phyloP scores from a whole-genome alignment of 2,888 invertebrate species.

The Melanotus villosus region DNA sequence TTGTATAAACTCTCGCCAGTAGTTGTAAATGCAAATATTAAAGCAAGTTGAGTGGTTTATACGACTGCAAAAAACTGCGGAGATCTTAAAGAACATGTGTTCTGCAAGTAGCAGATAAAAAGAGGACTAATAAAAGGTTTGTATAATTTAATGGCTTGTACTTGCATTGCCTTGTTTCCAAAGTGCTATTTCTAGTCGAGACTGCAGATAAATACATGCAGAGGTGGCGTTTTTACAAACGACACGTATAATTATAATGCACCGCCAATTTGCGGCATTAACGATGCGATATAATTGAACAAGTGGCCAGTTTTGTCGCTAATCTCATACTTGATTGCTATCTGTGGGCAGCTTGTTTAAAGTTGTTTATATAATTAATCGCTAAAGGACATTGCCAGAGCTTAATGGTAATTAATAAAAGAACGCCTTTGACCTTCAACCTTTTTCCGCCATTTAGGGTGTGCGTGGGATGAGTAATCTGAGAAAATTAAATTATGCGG shows the following conservation, averaged over 20 bases:
- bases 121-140: constrained; percentile 24
- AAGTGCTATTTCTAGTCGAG: constrained; percentile 29
- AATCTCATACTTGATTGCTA: constrained; percentile 35
- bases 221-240: constrained; percentile 33
- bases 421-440: constrained; percentile 6
- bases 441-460: constrained; percentile 10
- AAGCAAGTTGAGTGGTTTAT: not conserved
- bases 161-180: constrained; percentile 17
- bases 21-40: constrained; percentile 21
- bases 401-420: constrained; percentile 31
- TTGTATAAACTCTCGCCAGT: not conserved
- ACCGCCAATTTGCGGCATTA: constrained; percentile 36
- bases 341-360: constrained; percentile 34
- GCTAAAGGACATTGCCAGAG: constrained; percentile 30
- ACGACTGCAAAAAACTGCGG: not conserved
- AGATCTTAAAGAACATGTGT: constrained; percentile 22
- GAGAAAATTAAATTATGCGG: constrained; percentile 18
- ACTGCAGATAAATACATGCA: constrained; percentile 16
- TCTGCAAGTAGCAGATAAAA: constrained; percentile 29
- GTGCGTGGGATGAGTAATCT: constrained; percentile 9
- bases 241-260: constrained; percentile 31
- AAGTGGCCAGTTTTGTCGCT: constrained; percentile 36
- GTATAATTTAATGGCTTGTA: constrained; percentile 26
- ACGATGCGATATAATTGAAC: constrained; percentile 36
- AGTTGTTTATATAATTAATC: constrained; percentile 35